Evolutionary conservation across 2,113 vertebrate species (phyloP).

Genomic region (Rousettus leschenaultii): DNA sequence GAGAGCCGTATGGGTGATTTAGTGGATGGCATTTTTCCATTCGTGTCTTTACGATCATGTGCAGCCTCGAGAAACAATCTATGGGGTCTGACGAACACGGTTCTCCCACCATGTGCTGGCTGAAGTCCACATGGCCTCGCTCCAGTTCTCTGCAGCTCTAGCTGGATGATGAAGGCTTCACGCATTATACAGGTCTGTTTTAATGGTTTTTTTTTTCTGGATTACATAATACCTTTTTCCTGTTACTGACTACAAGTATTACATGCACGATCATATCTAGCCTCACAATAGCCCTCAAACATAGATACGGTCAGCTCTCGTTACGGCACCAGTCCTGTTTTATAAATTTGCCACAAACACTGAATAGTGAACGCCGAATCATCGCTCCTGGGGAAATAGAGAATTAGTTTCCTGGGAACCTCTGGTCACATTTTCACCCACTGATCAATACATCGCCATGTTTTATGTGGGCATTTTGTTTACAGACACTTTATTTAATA

Average conservation of each 20-base stretch:
- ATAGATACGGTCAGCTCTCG: not conserved
- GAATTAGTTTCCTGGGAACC: not conserved
- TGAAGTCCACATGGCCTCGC: not conserved
- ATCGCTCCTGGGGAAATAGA: not conserved
- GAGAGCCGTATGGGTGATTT: not conserved
- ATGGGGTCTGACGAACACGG: not conserved
- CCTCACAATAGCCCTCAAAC: not conserved
- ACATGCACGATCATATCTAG: too few species aligned
- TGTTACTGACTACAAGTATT: not conserved
- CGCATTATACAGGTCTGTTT: not conserved
- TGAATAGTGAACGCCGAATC: not conserved
- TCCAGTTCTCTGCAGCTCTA: not conserved
- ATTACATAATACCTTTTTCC: not conserved
- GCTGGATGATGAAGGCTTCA: not conserved
- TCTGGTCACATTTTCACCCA: not conserved
- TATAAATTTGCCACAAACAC: not conserved
- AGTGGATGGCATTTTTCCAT: constrained; percentile 12
- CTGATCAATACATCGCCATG: not conserved
- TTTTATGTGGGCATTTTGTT: not conserved
- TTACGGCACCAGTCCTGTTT: not conserved
- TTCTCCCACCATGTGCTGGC: not conserved
- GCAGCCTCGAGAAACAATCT: not conserved
- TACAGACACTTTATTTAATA: not conserved
- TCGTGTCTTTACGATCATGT: not conserved
- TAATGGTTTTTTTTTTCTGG: not conserved